Conservation (phyloP, 2,113 vertebrate genomes). For the Corythoichthys haematopterus region DNA sequence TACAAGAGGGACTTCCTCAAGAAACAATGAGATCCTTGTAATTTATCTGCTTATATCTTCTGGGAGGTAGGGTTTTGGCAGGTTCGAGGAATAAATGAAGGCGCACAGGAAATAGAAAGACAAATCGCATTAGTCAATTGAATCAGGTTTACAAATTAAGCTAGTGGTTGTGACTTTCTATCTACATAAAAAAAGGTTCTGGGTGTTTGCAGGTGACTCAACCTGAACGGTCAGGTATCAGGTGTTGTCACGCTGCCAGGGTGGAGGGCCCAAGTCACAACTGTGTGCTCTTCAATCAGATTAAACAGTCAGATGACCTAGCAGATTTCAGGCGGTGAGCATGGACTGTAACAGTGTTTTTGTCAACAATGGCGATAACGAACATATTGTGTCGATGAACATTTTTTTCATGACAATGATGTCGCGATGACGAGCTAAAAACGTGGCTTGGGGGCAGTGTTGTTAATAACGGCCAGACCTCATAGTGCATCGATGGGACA, state of each 20-base stretch:
- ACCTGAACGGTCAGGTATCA: neutral
- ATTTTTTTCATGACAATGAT: too few species aligned
- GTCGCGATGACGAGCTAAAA: too few species aligned
- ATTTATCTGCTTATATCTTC: neutral
- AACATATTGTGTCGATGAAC: too few species aligned
- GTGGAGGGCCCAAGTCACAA: neutral
- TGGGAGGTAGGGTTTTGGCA: too few species aligned
- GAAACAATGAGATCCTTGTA: neutral
- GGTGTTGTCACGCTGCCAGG: neutral
- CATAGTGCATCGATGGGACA: too few species aligned
- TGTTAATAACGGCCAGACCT: too few species aligned
- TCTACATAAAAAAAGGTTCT: neutral
- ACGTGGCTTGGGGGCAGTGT: too few species aligned
- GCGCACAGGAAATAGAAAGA: neutral
- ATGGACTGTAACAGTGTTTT: too few species aligned
- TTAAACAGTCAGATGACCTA: neutral
- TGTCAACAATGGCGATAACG: too few species aligned
- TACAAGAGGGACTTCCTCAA: too few species aligned
- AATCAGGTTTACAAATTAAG: neutral
- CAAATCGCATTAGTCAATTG: neutral
- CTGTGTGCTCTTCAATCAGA: constrained; percentile 28
- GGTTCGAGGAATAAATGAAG: too few species aligned
- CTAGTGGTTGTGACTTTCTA: neutral
- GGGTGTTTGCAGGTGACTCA: neutral
- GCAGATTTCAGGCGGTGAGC: neutral